Percentiles rank a stretch among this genome's conserved stretches.
Conservation (phyloP, 2,888 invertebrate species). For the Agonopterix subpropinquella region DNA sequence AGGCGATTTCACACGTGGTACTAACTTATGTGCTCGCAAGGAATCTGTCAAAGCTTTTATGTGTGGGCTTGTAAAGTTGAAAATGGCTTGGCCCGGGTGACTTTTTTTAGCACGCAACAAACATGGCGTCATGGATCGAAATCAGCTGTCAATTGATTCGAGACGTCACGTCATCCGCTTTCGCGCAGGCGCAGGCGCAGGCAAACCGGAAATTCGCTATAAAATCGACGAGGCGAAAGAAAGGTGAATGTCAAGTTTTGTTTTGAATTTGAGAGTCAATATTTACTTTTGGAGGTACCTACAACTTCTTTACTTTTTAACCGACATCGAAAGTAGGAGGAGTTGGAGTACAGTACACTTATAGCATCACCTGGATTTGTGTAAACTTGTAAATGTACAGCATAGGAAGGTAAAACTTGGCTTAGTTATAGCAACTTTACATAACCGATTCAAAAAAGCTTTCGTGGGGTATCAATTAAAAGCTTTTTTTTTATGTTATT, state of each 20-base stretch:
- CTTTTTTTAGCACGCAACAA: too few relatives aligned
- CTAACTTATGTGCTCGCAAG: too few relatives aligned
- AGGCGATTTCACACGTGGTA: too few relatives aligned
- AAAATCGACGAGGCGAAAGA: slow-evolving; percentile 36
- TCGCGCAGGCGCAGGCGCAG: slow-evolving; percentile 46
- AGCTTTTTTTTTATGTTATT: too few relatives aligned
- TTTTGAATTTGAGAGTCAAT: slow-evolving; percentile 21
- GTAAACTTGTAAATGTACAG: too few relatives aligned
- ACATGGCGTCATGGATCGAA: slow-evolving; percentile 11
- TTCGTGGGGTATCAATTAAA: too few relatives aligned
- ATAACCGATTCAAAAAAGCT: too few relatives aligned
- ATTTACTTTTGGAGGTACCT: background rate
- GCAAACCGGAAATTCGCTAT: slow-evolving; percentile 46
- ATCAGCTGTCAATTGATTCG: slow-evolving; percentile 31
- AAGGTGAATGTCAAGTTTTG: slow-evolving; percentile 67
- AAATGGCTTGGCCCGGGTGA: too few relatives aligned
- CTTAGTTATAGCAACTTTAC: too few relatives aligned
- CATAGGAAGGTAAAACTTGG: background rate
- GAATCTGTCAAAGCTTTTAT: too few relatives aligned
- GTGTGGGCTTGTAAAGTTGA: too few relatives aligned
- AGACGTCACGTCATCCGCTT: slow-evolving; percentile 41
- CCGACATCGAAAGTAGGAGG: background rate
- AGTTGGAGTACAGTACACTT: background rate
- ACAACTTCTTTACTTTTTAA: background rate
- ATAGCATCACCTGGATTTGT: background rate